Evolutionary conservation across 2,797 vertebrate genomes (phyloP).

Genomic region (Gouania willdenowi): DNA sequence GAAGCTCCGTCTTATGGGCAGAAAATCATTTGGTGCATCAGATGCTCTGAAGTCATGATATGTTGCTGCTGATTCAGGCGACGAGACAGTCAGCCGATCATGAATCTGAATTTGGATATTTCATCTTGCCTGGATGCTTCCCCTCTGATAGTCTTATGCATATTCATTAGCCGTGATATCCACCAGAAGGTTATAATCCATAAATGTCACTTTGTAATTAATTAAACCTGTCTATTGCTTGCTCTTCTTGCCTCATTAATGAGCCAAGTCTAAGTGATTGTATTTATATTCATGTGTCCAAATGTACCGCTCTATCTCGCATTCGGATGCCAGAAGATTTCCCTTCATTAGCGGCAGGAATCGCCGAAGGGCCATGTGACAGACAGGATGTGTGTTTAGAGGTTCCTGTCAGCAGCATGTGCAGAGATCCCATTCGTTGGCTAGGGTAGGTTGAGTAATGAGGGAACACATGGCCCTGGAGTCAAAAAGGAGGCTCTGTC

Average conservation of each 20-base stretch:
- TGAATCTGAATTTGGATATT: slow-evolving; percentile 59
- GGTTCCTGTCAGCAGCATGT: too few species aligned
- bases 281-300: slow-evolving; percentile 69
- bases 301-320: slow-evolving; percentile 65
- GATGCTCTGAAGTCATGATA: slow-evolving; percentile 1
- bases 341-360: slow-evolving; percentile 62
- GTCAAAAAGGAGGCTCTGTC: slow-evolving; percentile 17
- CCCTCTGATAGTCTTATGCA: slow-evolving; percentile 61
- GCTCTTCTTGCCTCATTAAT: slow-evolving; percentile 69
- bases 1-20: background rate
- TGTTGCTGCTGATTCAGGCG: slow-evolving; percentile 20
- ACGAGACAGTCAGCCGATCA: slow-evolving; percentile 14
- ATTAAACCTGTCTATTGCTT: slow-evolving; percentile 73
- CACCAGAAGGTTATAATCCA: slow-evolving; percentile 78
- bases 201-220: slow-evolving; percentile 79
- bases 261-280: slow-evolving; percentile 67
- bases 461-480: slow-evolving; percentile 6
- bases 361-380: slow-evolving; percentile 47
- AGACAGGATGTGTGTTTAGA: slow-evolving; percentile 32
- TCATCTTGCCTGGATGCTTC: slow-evolving; percentile 58
- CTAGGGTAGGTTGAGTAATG: slow-evolving; percentile 32
- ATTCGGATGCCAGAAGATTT: slow-evolving; percentile 51
- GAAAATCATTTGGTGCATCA: slow-evolving; percentile 9
- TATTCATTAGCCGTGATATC: slow-evolving; percentile 73
- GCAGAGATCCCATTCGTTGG: slow-evolving; percentile 24